Evolutionary conservation across 2,113 vertebrate genomes (phyloP).

Genomic region (Ondatra zibethicus): DNA sequence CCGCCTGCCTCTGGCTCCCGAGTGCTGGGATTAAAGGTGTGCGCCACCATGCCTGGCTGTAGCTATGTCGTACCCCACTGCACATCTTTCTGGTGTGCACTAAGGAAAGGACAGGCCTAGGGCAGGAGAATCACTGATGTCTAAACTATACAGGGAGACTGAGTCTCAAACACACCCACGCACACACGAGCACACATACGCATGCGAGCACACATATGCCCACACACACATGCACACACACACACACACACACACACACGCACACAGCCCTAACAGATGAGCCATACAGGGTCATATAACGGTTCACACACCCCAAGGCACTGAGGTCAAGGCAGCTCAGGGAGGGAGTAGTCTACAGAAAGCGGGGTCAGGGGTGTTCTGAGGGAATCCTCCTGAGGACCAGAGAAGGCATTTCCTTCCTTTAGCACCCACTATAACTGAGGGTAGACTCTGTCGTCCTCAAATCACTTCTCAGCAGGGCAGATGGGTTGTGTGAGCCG

Average conservation of each 20-base stretch:
- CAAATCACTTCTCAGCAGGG: background rate
- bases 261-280: background rate
- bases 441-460: background rate
- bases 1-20: background rate
- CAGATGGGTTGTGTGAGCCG: background rate
- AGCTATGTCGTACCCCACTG: background rate
- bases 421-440: background rate
- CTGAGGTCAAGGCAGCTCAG: background rate
- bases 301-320: background rate
- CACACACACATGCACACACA: background rate
- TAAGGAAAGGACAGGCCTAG: background rate
- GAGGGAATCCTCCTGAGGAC: background rate
- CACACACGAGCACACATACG: background rate
- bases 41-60: background rate
- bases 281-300: background rate
- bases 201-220: background rate
- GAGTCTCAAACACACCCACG: background rate
- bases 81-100: background rate
- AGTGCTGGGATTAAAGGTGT: background rate
- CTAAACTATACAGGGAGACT: background rate
- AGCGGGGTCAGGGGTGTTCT: background rate
- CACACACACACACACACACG: background rate
- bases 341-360: background rate
- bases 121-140: background rate
- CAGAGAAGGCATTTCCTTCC: background rate